Evolutionary conservation across 2,888 invertebrate species (phyloP), one percentile per base, ranked within the genome.

Genomic region (Priocnemis perturbator): DNA sequence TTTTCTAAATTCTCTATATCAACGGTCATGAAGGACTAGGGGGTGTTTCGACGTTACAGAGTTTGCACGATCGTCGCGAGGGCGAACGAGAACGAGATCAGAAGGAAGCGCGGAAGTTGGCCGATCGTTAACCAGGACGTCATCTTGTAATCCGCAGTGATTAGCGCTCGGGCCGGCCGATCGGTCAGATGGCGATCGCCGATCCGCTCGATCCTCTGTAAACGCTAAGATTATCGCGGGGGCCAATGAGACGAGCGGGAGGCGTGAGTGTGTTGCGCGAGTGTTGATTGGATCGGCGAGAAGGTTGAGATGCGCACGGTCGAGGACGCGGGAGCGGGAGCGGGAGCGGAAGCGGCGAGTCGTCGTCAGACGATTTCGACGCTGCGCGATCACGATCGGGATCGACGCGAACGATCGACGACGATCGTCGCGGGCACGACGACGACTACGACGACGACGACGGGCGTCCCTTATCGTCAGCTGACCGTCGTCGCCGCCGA

Each of bases 301-400:
- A 37, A 37, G 37, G 37, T 37, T 71, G 81, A 83, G 78, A 85
- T 85, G 83, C 85, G 83, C 78, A 86, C 83, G 78, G 81, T 87
- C 75, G 87, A 86, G 77, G 87, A 85, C 69, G 79, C 83, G 68
- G 83, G 79, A 76, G 81, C 82, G 83, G 83, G 82, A 78, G 79
- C 83, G 68, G 83, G 79, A 76, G 81, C 82, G 83, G 83, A 83
- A 78, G 79, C 73, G 67, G 50, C 60, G 73, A 47, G 77, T 77
- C 64, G 77, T 68, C 50, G 68, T 4, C 17, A 30, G 30, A 37
- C 37, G 37, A 37, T 37, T 11, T 26, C 26, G 5, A 26, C 26
- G 26, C 11, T 9, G 37, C 44, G 45, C 21, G 53, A 53, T 53
- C 53, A 47, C 53, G 17, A 60, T 20, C 60, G 55, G 4, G 30